Conservation (phyloP, 2,797 vertebrate species). For the Tympanoctomys barrerae region DNA sequence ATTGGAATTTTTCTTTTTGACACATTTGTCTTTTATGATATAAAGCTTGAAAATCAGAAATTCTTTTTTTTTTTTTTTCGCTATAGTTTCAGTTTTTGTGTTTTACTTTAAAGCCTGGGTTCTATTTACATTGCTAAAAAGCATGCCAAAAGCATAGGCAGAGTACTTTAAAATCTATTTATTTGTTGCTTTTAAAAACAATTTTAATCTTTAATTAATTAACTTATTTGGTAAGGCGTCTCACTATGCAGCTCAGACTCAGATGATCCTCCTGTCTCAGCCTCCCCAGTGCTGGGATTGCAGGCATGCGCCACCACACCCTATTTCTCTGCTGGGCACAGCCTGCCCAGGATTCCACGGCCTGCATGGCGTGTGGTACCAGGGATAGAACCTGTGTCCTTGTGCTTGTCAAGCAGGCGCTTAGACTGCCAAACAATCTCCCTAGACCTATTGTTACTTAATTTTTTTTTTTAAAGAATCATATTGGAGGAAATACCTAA, state of each 20-base stretch:
- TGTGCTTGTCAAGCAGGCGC: too few relatives aligned
- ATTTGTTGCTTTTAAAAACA: neutral
- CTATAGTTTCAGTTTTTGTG: constrained; percentile 30
- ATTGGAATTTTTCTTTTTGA: neutral
- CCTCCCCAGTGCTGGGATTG: too few relatives aligned
- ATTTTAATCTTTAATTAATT: too few relatives aligned
- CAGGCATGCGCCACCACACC: too few relatives aligned
- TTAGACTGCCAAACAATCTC: too few relatives aligned
- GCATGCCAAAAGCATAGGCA: neutral
- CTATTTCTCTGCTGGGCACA: too few relatives aligned
- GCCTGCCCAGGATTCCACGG: too few relatives aligned
- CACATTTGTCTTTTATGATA: neutral
- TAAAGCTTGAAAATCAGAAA: neutral
- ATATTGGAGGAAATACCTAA: constrained; percentile 21
- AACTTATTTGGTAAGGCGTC: too few relatives aligned
- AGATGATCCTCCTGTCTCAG: too few relatives aligned
- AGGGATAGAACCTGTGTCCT: too few relatives aligned
- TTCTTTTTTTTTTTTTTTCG: constrained; percentile 3
- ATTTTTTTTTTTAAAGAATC: neutral
- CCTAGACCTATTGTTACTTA: neutral
- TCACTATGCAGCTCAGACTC: too few relatives aligned
- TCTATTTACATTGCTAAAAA: constrained; percentile 44
- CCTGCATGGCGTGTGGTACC: too few relatives aligned
- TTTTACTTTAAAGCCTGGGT: constrained; percentile 56
- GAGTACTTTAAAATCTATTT: neutral